Evolutionary conservation across 2,797 vertebrate species (phyloP).

Genomic region (Epinephelus awoara): DNA sequence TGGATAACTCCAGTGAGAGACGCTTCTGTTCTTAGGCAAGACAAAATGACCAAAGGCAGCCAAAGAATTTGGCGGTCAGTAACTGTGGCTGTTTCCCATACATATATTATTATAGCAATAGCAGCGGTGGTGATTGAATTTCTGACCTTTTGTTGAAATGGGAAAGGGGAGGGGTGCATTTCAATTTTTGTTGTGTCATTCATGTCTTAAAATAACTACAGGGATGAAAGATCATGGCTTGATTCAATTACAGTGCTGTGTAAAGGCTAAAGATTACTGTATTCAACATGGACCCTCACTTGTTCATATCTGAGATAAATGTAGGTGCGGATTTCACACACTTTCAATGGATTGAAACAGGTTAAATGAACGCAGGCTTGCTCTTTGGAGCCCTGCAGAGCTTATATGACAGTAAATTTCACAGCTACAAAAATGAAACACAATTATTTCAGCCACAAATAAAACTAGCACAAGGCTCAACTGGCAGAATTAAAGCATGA

Average conservation of each 20-base stretch:
- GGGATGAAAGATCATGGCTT: constrained; percentile 87
- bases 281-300: constrained; percentile 78
- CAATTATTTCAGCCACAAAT: constrained; percentile 6
- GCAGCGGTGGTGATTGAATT: constrained; percentile 88
- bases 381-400: constrained; percentile 23
- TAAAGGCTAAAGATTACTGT: constrained; percentile 84
- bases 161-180: constrained; percentile 78
- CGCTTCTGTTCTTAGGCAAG: constrained; percentile 82
- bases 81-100: constrained; percentile 85
- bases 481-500: constrained; percentile 26
- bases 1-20: constrained; percentile 83
- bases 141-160: constrained; percentile 90
- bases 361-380: constrained; percentile 43
- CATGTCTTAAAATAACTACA: constrained; percentile 86
- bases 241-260: constrained; percentile 82
- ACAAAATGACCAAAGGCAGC: constrained; percentile 86
- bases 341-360: constrained; percentile 61
- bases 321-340: constrained; percentile 55
- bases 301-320: constrained; percentile 66
- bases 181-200: constrained; percentile 88
- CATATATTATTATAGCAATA: constrained; percentile 88
- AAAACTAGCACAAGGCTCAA: constrained; percentile 9
- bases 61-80: constrained; percentile 83
- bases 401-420: constrained; percentile 34
- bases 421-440: constrained; percentile 20